phyloP scores from a whole-genome alignment of 2,888 invertebrate genomes.

The Drosophila anceps region DNA sequence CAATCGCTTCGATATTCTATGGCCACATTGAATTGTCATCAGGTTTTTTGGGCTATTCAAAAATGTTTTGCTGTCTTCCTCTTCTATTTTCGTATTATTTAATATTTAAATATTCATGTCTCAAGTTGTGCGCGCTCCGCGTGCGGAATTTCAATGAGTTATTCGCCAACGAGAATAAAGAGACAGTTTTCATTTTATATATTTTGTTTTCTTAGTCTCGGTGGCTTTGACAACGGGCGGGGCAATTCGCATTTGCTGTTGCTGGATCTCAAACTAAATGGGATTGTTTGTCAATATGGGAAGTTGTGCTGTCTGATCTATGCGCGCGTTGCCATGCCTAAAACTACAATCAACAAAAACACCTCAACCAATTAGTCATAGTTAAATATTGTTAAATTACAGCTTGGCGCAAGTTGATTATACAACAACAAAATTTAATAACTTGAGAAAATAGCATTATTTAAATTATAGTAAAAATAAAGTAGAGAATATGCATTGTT shows the following conservation, averaged over 20 bases:
- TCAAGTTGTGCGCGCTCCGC: slow-evolving; percentile 24
- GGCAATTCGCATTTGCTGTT: slow-evolving; percentile 7
- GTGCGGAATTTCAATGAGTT: slow-evolving; percentile 53
- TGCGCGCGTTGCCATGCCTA: not conserved
- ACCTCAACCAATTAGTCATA: slow-evolving; percentile 14
- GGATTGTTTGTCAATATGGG: slow-evolving; percentile 6
- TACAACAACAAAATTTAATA: not conserved
- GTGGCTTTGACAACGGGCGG: slow-evolving; percentile 9
- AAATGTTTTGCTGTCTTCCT: slow-evolving; percentile 3
- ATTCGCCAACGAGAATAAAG: slow-evolving; percentile 28
- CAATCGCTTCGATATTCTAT: slow-evolving; percentile 26
- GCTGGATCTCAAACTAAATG: slow-evolving; percentile 1
- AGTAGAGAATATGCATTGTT: not conserved
- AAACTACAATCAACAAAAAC: slow-evolving; percentile 10
- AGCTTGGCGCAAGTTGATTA: slow-evolving; percentile 9
- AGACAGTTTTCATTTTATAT: slow-evolving; percentile 15
- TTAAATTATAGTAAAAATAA: not conserved
- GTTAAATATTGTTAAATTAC: slow-evolving; percentile 17
- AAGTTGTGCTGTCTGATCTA: slow-evolving; percentile 1
- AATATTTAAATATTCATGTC: slow-evolving; percentile 63
- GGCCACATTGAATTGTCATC: slow-evolving; percentile 41
- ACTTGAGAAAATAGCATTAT: not conserved
- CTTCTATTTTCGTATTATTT: slow-evolving; percentile 41
- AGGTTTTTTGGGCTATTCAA: slow-evolving; percentile 23
- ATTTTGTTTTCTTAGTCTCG: slow-evolving; percentile 9